Evolutionary conservation across 2,888 invertebrate genomes (phyloP), one percentile per base, ranked within the genome.

Genomic region (Parthenolecanium corni): DNA sequence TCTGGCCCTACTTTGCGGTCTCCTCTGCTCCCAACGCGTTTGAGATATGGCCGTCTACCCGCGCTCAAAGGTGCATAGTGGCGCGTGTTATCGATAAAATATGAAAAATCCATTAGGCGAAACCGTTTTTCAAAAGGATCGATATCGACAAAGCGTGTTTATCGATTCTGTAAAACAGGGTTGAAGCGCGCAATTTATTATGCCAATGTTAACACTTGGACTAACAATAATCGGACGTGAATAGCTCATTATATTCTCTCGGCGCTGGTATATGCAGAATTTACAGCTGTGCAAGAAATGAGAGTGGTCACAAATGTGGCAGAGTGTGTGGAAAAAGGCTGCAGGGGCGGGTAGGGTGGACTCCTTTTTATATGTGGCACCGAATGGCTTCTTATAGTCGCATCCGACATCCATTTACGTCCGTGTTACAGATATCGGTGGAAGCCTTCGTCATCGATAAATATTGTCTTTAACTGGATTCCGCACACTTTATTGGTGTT

Each of bases 31-130:
- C 31, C 31, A 31, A n/a, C n/a, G n/a, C n/a, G n/a, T 31, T 31
- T 31, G 31, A 31, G 9, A 31, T 6, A 31, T 31, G 31, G 31
- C 9, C 31, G 31, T 31, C 31, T 31, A 31, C 31, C 31, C 9
- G 31, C 31, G 4, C 5, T 31, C n/a, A 31, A 4, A 31, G 31
- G 31, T 31, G 31, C n/a, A n/a, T n/a, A 31, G 47, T 24, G 47
- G 57, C 57, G 57, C 57, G 57, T 57, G 57, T 57, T 57, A 57
- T 57, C 57, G 46, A 47, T 57, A 57, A 57, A 57, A 57, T 57
- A 57, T 57, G 57, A 57, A 57, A 57, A 57, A 46, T 57, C 47
- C 57, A 57, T 57, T 57, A 57, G 46, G 16, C 24, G 57, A 25
- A 21, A 42, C 16, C n/a, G 44, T 42, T 20, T 24, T 47, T 36